Conservation (phyloP, 2,113 vertebrate species). For the Pedionomus torquatus region DNA sequence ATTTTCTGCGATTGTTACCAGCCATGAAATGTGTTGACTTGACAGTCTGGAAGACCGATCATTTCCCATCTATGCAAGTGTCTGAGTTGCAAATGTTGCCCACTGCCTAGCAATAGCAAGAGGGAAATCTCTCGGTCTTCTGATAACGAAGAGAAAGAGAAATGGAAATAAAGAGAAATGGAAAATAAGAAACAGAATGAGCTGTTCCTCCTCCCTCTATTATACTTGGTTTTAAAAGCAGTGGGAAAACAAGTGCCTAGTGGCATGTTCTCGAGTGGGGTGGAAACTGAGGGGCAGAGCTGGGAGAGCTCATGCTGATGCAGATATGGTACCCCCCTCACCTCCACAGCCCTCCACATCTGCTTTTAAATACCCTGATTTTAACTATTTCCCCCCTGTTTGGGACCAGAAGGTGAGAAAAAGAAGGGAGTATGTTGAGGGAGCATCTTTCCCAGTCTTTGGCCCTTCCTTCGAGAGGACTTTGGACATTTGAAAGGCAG, state of each 20-base stretch:
- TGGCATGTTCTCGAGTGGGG: neutral
- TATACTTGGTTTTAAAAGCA: neutral
- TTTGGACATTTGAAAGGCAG: neutral
- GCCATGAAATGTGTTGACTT: neutral
- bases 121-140: neutral
- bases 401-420: neutral
- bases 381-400: neutral
- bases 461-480: neutral
- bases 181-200: neutral
- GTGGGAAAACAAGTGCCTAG: neutral
- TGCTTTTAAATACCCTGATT: neutral
- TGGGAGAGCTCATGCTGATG: neutral
- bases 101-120: neutral
- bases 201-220: neutral
- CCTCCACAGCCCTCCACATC: neutral
- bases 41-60: neutral
- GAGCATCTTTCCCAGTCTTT: neutral
- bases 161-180: neutral
- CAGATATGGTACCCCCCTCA: accelerated
- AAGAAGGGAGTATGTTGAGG: neutral
- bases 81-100: neutral
- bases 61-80: accelerated
- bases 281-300: neutral
- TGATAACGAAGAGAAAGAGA: neutral
- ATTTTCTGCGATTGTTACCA: neutral